phyloP scores from a whole-genome alignment of 1,140 invertebrate genomes.

The Drosophila kanapiae region DNA sequence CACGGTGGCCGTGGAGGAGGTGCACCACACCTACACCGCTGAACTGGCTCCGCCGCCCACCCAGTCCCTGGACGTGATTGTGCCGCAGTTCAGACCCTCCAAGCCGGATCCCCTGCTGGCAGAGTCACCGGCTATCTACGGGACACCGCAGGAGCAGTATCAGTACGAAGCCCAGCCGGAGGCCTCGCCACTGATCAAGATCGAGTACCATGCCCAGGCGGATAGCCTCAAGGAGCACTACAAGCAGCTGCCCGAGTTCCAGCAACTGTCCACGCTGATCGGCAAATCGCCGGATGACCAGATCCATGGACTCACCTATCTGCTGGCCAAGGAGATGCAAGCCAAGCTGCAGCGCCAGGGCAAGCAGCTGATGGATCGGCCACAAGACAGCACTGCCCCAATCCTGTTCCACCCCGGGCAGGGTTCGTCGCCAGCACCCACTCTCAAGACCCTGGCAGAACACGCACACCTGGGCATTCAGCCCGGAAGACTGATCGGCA shows the following conservation, averaged over 20 bases:
- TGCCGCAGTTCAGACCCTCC: constrained; percentile 61
- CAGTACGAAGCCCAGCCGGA: constrained; percentile 56
- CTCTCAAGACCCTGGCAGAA: constrained; percentile 29
- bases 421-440: not conserved
- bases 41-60: constrained; percentile 38
- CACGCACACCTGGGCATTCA: constrained; percentile 54
- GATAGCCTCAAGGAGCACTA: constrained; percentile 72
- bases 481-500: constrained; percentile 69
- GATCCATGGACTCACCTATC: constrained; percentile 79
- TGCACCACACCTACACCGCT: constrained; percentile 68
- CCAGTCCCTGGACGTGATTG: constrained; percentile 12
- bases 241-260: constrained; percentile 73
- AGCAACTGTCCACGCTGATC: constrained; percentile 73
- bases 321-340: constrained; percentile 83
- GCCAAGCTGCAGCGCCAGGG: constrained; percentile 70
- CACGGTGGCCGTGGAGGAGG: constrained; percentile 33
- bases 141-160: constrained; percentile 41
- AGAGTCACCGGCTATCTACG: constrained; percentile 49
- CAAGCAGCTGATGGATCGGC: constrained; percentile 63
- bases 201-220: constrained; percentile 71
- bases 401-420: constrained; percentile 71
- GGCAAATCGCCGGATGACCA: constrained; percentile 83
- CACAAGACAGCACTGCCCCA: constrained; percentile 74
- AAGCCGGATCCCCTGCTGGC: constrained; percentile 68
- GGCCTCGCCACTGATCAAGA: constrained; percentile 65